These are phyloP conservation scores for Rhinichthys osculus DNA, from an alignment of 2,797 vertebrate species.

Conservation along the genomic window DNA sequence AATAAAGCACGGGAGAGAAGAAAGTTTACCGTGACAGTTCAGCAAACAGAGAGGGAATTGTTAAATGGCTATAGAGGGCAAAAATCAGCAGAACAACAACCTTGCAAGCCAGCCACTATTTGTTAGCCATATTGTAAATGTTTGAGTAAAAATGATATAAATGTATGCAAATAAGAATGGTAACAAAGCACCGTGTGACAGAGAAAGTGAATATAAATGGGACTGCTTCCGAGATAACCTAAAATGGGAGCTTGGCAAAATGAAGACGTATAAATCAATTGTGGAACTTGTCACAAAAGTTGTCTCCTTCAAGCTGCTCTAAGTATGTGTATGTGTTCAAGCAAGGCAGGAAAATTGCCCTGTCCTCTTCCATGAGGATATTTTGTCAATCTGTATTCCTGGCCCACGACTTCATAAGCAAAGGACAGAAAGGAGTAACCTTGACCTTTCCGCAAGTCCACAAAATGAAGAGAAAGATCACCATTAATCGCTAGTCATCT, in stretches of 20 bases:
- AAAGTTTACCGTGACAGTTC: conserved; percentile 63
- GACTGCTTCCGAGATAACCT: conserved; percentile 9
- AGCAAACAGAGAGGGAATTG: conserved; percentile 64
- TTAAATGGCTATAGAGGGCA: conserved; percentile 44
- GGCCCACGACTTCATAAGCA: conserved; percentile 33
- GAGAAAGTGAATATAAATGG: conserved; percentile 38
- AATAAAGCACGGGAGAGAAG: conserved; percentile 44
- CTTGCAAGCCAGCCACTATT: conserved; percentile 28
- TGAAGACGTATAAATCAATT: conserved; percentile 49
- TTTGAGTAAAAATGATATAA: conserved; percentile 50
- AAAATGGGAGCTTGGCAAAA: not conserved
- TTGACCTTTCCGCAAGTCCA: conserved; percentile 55
- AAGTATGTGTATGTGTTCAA: conserved; percentile 8
- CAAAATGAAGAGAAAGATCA: conserved; percentile 55
- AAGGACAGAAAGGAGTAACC: conserved; percentile 51
- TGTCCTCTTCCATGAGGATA: conserved; percentile 13
- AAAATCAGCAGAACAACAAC: conserved; percentile 56
- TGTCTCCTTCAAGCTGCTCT: conserved; percentile 17
- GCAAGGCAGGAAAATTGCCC: not conserved
- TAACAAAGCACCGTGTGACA: conserved; percentile 40
- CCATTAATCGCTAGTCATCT: conserved; percentile 59
- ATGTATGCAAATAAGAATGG: conserved; percentile 48
- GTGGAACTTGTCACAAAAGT: conserved; percentile 33
- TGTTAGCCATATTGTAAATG: conserved; percentile 39
- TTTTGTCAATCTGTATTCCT: conserved; percentile 46